These are phyloP conservation scores for Pyrocephalus nanus DNA, from an alignment of 2,797 vertebrate genomes.

Conservation along the genomic window DNA sequence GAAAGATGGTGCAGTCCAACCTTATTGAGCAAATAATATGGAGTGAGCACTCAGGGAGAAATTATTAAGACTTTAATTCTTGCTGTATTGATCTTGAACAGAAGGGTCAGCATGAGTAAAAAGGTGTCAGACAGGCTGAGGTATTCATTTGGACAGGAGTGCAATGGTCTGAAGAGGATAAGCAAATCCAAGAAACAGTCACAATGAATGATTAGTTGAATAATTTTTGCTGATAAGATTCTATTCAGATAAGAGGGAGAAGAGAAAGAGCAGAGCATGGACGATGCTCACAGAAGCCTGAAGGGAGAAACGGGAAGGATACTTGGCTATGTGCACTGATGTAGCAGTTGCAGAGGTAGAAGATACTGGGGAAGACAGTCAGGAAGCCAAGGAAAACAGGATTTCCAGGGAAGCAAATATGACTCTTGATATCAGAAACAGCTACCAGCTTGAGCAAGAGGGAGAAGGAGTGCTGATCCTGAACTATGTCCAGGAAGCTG, in stretches of 20 bases:
- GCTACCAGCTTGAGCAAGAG: background rate
- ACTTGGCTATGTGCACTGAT: background rate
- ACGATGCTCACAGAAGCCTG: background rate
- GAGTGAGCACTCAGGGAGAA: slow-evolving; percentile 26
- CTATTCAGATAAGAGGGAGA: background rate
- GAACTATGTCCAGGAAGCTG: background rate
- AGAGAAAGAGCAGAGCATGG: background rate
- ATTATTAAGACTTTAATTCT: slow-evolving; percentile 59
- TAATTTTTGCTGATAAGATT: slow-evolving; percentile 31
- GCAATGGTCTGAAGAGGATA: background rate
- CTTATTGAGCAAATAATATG: background rate
- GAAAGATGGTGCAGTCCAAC: background rate
- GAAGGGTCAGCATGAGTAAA: slow-evolving; percentile 16
- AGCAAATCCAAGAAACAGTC: slow-evolving; percentile 13
- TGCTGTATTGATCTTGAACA: slow-evolving; percentile 38
- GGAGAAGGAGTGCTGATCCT: background rate
- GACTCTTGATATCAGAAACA: background rate
- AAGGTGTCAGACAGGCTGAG: slow-evolving; percentile 19
- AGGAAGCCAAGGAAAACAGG: background rate
- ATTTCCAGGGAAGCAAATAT: background rate
- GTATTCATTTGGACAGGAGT: slow-evolving; percentile 22
- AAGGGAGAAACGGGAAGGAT: background rate
- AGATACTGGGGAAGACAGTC: background rate
- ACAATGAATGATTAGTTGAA: slow-evolving; percentile 16
- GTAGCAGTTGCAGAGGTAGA: background rate